Evolutionary conservation across 2,113 vertebrate species (phyloP).

Genomic region (Spea bombifrons): DNA sequence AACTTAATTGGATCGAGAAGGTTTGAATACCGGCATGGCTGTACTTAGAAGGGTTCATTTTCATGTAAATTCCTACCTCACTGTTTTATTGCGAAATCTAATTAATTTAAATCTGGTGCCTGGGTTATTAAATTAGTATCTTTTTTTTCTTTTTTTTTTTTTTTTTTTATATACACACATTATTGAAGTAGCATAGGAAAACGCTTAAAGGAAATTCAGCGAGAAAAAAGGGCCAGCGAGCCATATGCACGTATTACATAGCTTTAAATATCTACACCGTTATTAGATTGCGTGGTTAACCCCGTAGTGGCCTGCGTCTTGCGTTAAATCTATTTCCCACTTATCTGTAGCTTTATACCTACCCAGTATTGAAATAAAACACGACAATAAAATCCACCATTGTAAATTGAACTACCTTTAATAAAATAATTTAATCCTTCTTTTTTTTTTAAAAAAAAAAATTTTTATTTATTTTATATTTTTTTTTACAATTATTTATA

Average conservation of each 20-base stretch:
- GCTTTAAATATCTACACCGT: slow-evolving; percentile 25
- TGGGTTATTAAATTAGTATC: slow-evolving; percentile 56
- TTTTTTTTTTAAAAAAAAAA: neutral
- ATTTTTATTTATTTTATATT: too few relatives aligned
- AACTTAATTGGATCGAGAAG: slow-evolving; percentile 46
- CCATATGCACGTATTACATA: neutral
- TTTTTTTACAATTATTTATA: neutral
- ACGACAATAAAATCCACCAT: slow-evolving; percentile 38
- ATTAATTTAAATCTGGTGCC: slow-evolving; percentile 57
- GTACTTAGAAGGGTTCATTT: slow-evolving; percentile 44
- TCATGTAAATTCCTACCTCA: slow-evolving; percentile 51
- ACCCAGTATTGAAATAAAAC: slow-evolving; percentile 31
- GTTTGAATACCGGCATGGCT: slow-evolving; percentile 11
- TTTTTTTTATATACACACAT: slow-evolving; percentile 56
- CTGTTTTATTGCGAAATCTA: slow-evolving; percentile 49
- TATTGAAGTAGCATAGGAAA: slow-evolving; percentile 52
- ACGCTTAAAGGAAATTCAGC: slow-evolving; percentile 35
- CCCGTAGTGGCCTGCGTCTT: neutral
- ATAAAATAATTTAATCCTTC: slow-evolving; percentile 30
- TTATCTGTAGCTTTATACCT: slow-evolving; percentile 40
- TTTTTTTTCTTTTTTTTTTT: too few relatives aligned
- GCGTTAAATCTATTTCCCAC: slow-evolving; percentile 25
- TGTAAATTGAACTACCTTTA: slow-evolving; percentile 32
- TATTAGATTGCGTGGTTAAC: slow-evolving; percentile 16
- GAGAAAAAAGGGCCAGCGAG: slow-evolving; percentile 7